Evolutionary conservation across 2,888 invertebrate species (phyloP).

Genomic region (Mantis religiosa): DNA sequence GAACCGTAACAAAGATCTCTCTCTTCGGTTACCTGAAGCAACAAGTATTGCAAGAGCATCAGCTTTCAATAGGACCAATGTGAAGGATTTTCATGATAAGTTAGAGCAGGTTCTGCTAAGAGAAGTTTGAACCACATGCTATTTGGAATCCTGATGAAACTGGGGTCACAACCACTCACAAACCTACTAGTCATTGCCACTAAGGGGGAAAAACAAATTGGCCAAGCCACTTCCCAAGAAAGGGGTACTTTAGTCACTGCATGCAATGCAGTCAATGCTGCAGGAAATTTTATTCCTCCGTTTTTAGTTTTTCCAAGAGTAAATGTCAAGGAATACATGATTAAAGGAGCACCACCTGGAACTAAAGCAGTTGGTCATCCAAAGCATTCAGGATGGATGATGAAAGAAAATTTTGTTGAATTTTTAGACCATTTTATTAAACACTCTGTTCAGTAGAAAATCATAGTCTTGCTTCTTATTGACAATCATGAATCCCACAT

Average conservation of each 20-base stretch:
- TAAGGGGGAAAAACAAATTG: slow-evolving; percentile 32
- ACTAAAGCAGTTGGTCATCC: no score
- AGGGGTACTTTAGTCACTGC: no score
- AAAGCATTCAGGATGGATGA: no score
- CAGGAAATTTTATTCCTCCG: no score
- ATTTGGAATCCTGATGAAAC: not conserved
- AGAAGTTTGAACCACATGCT: slow-evolving; percentile 26
- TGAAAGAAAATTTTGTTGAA: slow-evolving; percentile 30
- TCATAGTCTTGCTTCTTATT: slow-evolving; percentile 31
- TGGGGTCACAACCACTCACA: not conserved
- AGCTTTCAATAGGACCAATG: no score
- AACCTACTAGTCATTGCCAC: not conserved
- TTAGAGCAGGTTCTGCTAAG: no score
- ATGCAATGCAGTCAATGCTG: no score
- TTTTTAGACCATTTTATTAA: slow-evolving; percentile 32
- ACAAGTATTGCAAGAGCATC: slow-evolving; percentile 31
- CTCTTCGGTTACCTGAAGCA: slow-evolving; percentile 31
- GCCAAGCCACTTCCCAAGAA: no score
- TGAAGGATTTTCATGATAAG: slow-evolving; percentile 27
- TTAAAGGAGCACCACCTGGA: no score
- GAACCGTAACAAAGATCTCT: slow-evolving; percentile 30
- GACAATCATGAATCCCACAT: slow-evolving; percentile 34
- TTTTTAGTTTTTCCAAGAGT: no score
- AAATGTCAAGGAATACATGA: no score
- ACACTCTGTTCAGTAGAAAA: slow-evolving; percentile 25